These are phyloP conservation scores for Xestia ashworthii DNA, from an alignment of 2,888 invertebrate species.

Conservation along the genomic window DNA sequence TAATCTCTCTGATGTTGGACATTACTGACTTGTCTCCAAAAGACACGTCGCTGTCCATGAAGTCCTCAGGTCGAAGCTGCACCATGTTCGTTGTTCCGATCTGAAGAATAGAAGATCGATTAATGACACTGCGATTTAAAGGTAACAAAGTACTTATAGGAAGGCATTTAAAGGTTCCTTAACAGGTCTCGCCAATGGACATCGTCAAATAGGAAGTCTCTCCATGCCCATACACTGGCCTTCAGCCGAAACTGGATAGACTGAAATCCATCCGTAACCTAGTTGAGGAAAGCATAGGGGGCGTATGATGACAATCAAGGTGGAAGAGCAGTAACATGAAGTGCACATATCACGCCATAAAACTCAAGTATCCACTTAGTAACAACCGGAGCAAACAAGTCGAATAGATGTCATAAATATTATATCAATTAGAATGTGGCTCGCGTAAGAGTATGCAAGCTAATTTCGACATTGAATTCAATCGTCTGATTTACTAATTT, in stretches of 20 bases:
- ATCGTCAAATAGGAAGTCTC: background rate
- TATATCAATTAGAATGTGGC: background rate
- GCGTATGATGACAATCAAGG: background rate
- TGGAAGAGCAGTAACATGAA: background rate
- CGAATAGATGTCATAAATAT: slow-evolving; percentile 1
- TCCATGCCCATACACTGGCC: background rate
- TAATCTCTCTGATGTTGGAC: slow-evolving; percentile 79
- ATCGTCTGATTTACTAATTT: background rate
- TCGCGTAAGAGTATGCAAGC: background rate
- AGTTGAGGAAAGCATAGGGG: background rate
- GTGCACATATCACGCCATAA: background rate
- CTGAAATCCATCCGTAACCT: background rate
- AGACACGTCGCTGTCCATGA: slow-evolving; percentile 76
- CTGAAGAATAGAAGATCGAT: slow-evolving; percentile 64
- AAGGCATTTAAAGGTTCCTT: background rate
- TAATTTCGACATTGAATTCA: slow-evolving; percentile 34
- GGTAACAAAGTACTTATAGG: background rate
- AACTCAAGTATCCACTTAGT: background rate
- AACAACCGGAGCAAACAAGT: background rate
- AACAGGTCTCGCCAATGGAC: background rate
- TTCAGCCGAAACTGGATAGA: background rate
- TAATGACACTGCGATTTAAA: background rate
- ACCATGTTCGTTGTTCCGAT: slow-evolving; percentile 82
- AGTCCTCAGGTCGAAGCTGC: slow-evolving; percentile 72
- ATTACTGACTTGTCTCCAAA: slow-evolving; percentile 69